A percentile compares a stretch with the other conserved stretches of the same genome.
Evolutionary conservation across 2,797 vertebrate genomes (phyloP).

Genomic region (Sebastes nivosus): DNA sequence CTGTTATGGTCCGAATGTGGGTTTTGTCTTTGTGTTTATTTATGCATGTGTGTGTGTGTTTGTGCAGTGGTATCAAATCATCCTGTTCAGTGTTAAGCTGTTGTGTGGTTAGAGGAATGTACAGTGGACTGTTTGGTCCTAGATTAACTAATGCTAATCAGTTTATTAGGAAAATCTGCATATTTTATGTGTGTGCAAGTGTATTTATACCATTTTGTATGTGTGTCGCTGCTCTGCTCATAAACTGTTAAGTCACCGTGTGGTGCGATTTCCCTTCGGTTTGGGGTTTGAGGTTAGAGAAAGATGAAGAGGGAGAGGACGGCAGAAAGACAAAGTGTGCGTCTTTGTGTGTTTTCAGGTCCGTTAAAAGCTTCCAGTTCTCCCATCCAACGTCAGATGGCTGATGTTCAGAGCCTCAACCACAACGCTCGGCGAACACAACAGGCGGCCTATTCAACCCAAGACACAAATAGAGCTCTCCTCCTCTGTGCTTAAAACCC

Average conservation of each 20-base stretch:
- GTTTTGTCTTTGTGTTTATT: constrained; percentile 2
- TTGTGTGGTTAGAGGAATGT: constrained; percentile 35
- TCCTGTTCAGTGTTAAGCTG: constrained; percentile 32
- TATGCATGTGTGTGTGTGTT: not conserved
- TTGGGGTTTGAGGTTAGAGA: constrained; percentile 47
- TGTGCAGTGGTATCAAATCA: constrained; percentile 8
- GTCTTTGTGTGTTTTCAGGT: constrained; percentile 20
- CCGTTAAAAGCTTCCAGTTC: constrained; percentile 57
- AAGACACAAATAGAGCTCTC: constrained; percentile 63
- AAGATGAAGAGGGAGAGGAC: constrained; percentile 11
- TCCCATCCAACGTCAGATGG: constrained; percentile 47
- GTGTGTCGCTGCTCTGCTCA: constrained; percentile 14
- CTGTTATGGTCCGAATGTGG: not conserved
- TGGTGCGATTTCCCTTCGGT: constrained; percentile 51
- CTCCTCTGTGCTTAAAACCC: constrained; percentile 42
- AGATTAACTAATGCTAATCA: constrained; percentile 59
- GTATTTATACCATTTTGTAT: not conserved
- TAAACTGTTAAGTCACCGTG: constrained; percentile 41
- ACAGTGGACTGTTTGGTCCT: constrained; percentile 45
- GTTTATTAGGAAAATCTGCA: constrained; percentile 64
- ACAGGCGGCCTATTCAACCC: constrained; percentile 57
- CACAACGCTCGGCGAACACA: constrained; percentile 50
- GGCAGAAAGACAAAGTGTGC: constrained; percentile 32
- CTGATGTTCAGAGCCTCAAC: constrained; percentile 59
- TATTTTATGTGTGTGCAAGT: constrained; percentile 29